Conservation (phyloP, 1,140 invertebrate genomes). For the Philaenus spumarius region DNA sequence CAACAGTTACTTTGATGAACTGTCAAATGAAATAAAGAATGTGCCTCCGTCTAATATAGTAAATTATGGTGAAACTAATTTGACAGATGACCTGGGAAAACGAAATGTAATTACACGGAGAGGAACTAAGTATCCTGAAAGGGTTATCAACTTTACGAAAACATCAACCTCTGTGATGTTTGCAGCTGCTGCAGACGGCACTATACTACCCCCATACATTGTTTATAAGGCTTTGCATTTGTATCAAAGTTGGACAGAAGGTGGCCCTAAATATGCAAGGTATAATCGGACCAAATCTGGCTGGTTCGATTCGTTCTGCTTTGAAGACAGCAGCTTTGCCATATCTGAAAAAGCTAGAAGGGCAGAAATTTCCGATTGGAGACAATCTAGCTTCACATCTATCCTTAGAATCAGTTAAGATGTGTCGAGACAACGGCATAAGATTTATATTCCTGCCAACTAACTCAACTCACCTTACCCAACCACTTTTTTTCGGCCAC, state of each 20-base stretch:
- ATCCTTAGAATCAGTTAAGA: constrained; percentile 26
- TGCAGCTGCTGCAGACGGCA: constrained; percentile 33
- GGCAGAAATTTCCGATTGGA: constrained; percentile 30
- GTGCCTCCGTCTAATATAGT: constrained; percentile 23
- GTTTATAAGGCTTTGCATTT: constrained; percentile 30
- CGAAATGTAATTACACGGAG: constrained; percentile 30
- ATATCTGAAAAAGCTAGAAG: constrained; percentile 7
- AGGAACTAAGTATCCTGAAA: constrained; percentile 35
- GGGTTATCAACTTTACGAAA: constrained; percentile 34
- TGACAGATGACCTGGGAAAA: constrained; percentile 36
- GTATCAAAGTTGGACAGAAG: constrained; percentile 27
- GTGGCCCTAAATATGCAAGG: constrained; percentile 21
- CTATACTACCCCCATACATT: constrained; percentile 25
- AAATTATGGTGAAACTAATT: constrained; percentile 41
- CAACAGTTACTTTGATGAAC: constrained; percentile 20
- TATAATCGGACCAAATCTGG: constrained; percentile 27
- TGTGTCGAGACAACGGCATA: constrained; percentile 34
- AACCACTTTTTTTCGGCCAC: constrained; percentile 36
- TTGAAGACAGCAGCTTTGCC: constrained; percentile 21
- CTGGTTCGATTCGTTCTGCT: constrained; percentile 28
- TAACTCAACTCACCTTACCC: constrained; percentile 40
- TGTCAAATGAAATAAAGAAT: constrained; percentile 20
- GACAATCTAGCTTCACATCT: constrained; percentile 35
- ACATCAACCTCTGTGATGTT: constrained; percentile 37
- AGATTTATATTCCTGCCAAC: constrained; percentile 36